A percentile compares a stretch with the other conserved stretches of the same genome.
These are phyloP conservation scores for Erethizon dorsatum DNA, from an alignment of 2,797 vertebrate genomes.

Conservation along the genomic window DNA sequence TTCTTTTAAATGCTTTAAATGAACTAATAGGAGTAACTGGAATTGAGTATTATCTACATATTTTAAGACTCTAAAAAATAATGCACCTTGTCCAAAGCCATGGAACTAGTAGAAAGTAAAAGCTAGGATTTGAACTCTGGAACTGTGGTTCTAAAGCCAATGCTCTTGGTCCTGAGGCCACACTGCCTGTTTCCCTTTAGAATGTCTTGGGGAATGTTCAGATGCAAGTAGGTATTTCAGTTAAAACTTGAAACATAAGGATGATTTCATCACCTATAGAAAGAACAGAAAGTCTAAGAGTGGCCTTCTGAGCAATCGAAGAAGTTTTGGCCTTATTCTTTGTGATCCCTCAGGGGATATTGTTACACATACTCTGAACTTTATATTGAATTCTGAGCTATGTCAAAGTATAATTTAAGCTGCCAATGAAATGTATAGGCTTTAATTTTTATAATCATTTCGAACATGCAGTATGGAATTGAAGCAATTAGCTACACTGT, in stretches of 20 bases:
- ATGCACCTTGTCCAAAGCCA: not conserved
- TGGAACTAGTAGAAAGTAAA: not conserved
- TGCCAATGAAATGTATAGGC: slow-evolving; percentile 30
- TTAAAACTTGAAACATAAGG: slow-evolving; percentile 13
- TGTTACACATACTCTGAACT: slow-evolving; percentile 9
- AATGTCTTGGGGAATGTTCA: not conserved
- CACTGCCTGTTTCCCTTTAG: not conserved
- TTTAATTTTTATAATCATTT: slow-evolving; percentile 48
- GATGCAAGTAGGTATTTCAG: not conserved
- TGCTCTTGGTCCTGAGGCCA: not conserved
- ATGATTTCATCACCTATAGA: not conserved
- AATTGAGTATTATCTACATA: not conserved
- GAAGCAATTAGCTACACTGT: slow-evolving; percentile 26
- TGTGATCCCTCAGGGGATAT: not conserved
- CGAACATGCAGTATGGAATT: slow-evolving; percentile 18
- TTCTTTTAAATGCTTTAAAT: slow-evolving; percentile 42
- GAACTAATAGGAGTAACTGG: not conserved
- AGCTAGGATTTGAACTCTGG: not conserved
- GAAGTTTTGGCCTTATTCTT: not conserved
- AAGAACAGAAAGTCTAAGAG: not conserved
- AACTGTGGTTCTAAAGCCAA: not conserved
- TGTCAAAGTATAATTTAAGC: slow-evolving; percentile 56
- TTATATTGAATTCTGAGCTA: not conserved
- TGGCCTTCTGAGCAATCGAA: not conserved
- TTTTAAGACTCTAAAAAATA: not conserved